These are phyloP conservation scores for Parazoanthus swiftii DNA, from an alignment of 92 coral and sea anemone genomes.

Conservation along the genomic window DNA sequence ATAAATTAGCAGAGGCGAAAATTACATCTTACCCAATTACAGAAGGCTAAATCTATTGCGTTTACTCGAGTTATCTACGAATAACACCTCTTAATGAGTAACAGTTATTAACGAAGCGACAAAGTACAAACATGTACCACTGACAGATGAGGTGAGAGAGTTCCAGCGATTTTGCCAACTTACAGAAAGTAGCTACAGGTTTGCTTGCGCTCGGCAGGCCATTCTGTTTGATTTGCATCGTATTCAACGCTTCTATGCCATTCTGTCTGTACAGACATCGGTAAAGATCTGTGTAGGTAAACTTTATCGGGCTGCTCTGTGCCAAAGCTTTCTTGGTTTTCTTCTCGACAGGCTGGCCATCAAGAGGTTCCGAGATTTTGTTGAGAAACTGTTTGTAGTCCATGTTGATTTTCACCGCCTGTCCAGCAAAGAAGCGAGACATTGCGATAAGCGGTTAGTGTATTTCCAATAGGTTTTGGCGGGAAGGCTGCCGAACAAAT, in stretches of 20 bases:
- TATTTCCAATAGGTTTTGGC: conserved; percentile 16
- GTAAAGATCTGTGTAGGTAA: conserved; percentile 75
- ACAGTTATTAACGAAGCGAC: not conserved
- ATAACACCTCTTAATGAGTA: not conserved
- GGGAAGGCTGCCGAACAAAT: conserved; percentile 12
- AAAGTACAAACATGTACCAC: not conserved
- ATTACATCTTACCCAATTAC: not conserved
- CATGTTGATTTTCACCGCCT: conserved; percentile 45
- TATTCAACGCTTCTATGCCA: conserved; percentile 65
- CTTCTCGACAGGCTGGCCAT: conserved; percentile 14
- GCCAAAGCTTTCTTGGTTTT: conserved; percentile 15
- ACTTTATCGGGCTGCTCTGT: conserved; percentile 38
- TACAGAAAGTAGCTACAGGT: conserved; percentile 6
- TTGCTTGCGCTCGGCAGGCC: conserved; percentile 14
- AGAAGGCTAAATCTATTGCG: too few relatives aligned
- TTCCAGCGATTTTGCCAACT: not conserved
- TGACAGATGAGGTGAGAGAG: not conserved
- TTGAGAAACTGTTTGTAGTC: conserved; percentile 34
- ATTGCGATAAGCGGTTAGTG: not conserved
- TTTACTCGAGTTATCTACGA: not conserved
- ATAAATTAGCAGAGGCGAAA: not conserved
- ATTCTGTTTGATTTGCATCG: conserved; percentile 41
- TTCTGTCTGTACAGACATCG: conserved; percentile 73
- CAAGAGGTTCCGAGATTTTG: conserved; percentile 38
- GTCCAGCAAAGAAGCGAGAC: conserved; percentile 24